Base-by-base conservation (phyloP, 1,140 invertebrate species). In the Mizuhopecten yessoensis region DNA sequence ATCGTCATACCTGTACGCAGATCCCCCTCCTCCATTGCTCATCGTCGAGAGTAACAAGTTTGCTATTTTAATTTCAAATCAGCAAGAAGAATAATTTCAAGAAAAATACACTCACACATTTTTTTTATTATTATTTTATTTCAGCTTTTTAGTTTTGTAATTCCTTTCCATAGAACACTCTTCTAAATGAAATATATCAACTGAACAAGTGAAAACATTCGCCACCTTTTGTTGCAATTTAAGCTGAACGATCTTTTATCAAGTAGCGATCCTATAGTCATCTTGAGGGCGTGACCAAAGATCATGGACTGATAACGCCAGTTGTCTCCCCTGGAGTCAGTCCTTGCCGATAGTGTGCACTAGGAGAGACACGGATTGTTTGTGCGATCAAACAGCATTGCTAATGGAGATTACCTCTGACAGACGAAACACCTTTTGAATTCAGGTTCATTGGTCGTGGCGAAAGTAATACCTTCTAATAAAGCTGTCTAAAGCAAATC, bases 401-500 rank as follows among this genome's bases (percentile, higher is more conserved):
- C 57, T 75, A 75, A 75, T 75, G 57, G 57, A 75, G 57, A 75
- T 75, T 75, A n/a, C n/a, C 57, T 0, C n/a, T 75, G 57, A 75
- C 57, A 75, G 57, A 75, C 29, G 57, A 75, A 75, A 75, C 57
- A 75, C 57, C 57, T 75, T 75, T 75, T 29, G 23, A n/a, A 75
- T 75, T 75, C 57, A 75, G 57, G 57, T 75, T 75, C 57, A 75
- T 29, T 75, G 57, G 5, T 75, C 57, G 1, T 11, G 57, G 57
- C 29, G 57, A n/a, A 75, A 75, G 57, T 75, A 75, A 75, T 75
- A 75, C 57, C 57, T 75, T 75, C 57, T 75, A 75, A 75, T 75
- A 75, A 75, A 75, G 23, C 57, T 75, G 57, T 75, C 57, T 75
- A 75, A 23, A 20, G 57, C 57, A 75, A n/a, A n/a, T 75, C 57